Percentiles rank a stretch among this genome's conserved stretches.
Conservation (phyloP, 2,888 invertebrate genomes). For the Belgica antarctica region DNA sequence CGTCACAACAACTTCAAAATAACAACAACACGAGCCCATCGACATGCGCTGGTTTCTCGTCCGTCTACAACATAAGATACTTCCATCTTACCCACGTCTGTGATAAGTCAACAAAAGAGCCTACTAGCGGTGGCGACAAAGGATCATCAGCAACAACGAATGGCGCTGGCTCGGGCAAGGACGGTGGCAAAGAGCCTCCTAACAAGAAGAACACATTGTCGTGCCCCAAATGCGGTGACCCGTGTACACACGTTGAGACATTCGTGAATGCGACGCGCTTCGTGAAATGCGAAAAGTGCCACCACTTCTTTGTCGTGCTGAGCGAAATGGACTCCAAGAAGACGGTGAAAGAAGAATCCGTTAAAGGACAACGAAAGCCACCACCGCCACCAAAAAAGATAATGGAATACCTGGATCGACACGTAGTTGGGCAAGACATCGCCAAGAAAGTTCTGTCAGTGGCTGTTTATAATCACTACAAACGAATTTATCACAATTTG, state of each 20-base stretch:
- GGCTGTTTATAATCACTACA: constrained; percentile 99
- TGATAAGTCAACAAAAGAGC: constrained; percentile 47
- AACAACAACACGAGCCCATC: constrained; percentile 2
- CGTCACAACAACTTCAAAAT: constrained; percentile 37
- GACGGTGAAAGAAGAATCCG: constrained; percentile 74
- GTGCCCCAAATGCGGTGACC: constrained; percentile 96
- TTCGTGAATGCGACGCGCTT: constrained; percentile 96
- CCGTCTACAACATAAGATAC: constrained; percentile 28
- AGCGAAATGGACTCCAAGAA: constrained; percentile 91
- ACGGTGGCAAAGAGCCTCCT: constrained; percentile 59
- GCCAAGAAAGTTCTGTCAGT: constrained; percentile 97
- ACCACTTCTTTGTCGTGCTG: constrained; percentile 94
- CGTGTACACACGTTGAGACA: constrained; percentile 95
- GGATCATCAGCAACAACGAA: constrained; percentile 36
- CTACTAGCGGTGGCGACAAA: constrained; percentile 37
- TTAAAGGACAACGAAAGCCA: constrained; percentile 66
- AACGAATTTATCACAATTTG: constrained; percentile 92
- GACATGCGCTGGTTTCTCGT: neutral
- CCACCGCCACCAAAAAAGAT: constrained; percentile 97
- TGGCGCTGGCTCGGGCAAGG: constrained; percentile 46
- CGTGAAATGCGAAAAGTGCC: constrained; percentile 97
- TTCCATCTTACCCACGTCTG: constrained; percentile 46
- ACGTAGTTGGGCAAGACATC: constrained; percentile 95
- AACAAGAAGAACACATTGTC: constrained; percentile 71
- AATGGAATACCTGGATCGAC: constrained; percentile 91